A percentile compares a stretch with the other conserved stretches of the same genome.
Conservation (phyloP, 2,888 invertebrate species). For the Himalopsyche japonica region DNA sequence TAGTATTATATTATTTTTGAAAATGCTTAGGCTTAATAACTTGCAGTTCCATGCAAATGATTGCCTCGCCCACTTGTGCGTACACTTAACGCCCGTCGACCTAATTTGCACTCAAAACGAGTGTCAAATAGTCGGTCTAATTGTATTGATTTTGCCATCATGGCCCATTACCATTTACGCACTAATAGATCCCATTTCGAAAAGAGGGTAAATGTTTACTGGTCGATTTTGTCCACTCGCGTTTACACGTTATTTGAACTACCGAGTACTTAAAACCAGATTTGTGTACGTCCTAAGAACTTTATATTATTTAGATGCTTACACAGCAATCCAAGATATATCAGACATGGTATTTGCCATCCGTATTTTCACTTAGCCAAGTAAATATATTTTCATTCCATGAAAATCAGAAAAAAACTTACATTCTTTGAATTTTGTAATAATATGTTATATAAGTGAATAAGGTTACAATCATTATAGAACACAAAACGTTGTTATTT, state of each 20-base stretch:
- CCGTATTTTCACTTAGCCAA: too few relatives aligned
- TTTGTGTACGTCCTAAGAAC: neutral
- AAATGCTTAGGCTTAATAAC: too few relatives aligned
- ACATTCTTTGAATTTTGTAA: too few relatives aligned
- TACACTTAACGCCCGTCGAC: neutral
- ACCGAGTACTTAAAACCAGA: neutral
- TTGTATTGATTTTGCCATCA: slow-evolving; percentile 32
- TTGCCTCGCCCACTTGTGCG: neutral
- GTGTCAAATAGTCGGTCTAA: slow-evolving; percentile 14
- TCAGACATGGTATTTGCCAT: too few relatives aligned
- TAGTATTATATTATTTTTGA: too few relatives aligned
- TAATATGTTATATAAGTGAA: too few relatives aligned
- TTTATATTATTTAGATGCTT: too few relatives aligned
- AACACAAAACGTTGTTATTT: too few relatives aligned
- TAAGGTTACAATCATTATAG: too few relatives aligned
- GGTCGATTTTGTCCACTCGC: neutral
- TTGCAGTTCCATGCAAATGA: neutral
- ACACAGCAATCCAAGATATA: too few relatives aligned
- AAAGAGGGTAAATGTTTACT: slow-evolving; percentile 1
- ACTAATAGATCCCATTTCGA: neutral
- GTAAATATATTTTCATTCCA: too few relatives aligned
- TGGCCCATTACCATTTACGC: slow-evolving; percentile 12
- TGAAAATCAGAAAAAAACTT: too few relatives aligned
- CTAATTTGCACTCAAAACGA: slow-evolving; percentile 1
- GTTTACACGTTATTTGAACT: neutral